phyloP scores from a whole-genome alignment of 2,113 vertebrate species.

The Narcine bancroftii region DNA sequence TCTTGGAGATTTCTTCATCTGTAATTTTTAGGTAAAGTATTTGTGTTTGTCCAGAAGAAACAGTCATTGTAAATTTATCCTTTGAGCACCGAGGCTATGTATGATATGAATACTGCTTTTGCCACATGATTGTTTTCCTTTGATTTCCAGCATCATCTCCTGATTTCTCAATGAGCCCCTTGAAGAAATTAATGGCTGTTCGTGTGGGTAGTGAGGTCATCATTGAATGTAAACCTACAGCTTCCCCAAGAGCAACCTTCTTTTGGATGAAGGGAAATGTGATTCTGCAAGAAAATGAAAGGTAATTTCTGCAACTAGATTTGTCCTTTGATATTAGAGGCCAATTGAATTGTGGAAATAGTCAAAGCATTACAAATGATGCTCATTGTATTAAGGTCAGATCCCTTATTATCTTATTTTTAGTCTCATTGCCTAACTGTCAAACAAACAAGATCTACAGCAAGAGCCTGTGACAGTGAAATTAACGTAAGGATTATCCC shows the following conservation, averaged over 20 bases:
- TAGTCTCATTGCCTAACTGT: background rate
- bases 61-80: background rate
- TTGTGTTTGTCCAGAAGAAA: background rate
- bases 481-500: background rate
- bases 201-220: slow-evolving; percentile 75
- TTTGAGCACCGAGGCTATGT: background rate
- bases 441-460: background rate
- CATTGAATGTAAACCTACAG: slow-evolving; percentile 83
- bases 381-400: background rate
- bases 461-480: no score
- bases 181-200: slow-evolving; percentile 77
- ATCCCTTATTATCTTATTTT: background rate
- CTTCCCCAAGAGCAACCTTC: slow-evolving; percentile 74
- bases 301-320: slow-evolving; percentile 56
- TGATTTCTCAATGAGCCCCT: slow-evolving; percentile 75
- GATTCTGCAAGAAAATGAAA: slow-evolving; percentile 69
- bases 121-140: slow-evolving; percentile 36
- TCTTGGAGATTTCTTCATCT: background rate
- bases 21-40: background rate
- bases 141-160: slow-evolving; percentile 75
- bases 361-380: background rate
- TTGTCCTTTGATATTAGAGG: background rate
- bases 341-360: background rate
- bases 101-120: background rate
- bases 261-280: slow-evolving; percentile 81